Evolutionary conservation across 2,113 vertebrate species (phyloP), one percentile per base, ranked within the genome.

Genomic region (Balaenoptera acutorostrata): DNA sequence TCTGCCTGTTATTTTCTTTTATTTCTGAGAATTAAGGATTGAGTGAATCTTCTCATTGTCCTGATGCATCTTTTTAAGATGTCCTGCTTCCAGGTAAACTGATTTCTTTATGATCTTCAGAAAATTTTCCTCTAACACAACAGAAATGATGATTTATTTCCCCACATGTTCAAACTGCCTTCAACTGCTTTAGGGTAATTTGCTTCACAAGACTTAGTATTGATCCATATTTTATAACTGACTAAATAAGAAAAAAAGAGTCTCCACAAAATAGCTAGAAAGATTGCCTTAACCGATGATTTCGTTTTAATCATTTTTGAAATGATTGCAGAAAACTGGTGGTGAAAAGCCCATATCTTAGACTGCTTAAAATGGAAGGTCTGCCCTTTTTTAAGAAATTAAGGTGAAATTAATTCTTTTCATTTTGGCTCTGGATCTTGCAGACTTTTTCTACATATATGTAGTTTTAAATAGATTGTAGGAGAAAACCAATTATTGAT

Each of bases 121-220:
- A 90, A 97, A 97, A 80, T 89, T 92, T 97, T 95, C 88, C 69
- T 90, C 92, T 96, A 92, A 94, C 89, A 95, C 88, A 96, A 97
- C 94, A 97, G 63, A 98, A 97, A 96, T 96, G 55, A 94, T 97
- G 96, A 97, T 97, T 97, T 97, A 97, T 97, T 74, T 97, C 63
- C 15, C 41, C 88, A 96, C 77, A 89, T 97, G 90, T 96, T 96
- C 82, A 94, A 77, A 95, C 44, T 61, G 81, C 81, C 91, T 93
- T 93, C 55, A 96, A 92, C 64, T 86, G 85, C 95, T 98, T 77
- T 96, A 68, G 84, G 97, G 92, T 96, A 96, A 89, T 96, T 98
- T 97, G 89, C 80, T 97, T 96, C 97, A 92, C 39, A 97, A 95
- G 94, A 85, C 75, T 85, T 94, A 68, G 74, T 94, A 95, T 96